Evolutionary conservation across 64 coral and sea anemone genomes (phyloP), one percentile per base, ranked within the genome.

Genomic region (Porites lutea): DNA sequence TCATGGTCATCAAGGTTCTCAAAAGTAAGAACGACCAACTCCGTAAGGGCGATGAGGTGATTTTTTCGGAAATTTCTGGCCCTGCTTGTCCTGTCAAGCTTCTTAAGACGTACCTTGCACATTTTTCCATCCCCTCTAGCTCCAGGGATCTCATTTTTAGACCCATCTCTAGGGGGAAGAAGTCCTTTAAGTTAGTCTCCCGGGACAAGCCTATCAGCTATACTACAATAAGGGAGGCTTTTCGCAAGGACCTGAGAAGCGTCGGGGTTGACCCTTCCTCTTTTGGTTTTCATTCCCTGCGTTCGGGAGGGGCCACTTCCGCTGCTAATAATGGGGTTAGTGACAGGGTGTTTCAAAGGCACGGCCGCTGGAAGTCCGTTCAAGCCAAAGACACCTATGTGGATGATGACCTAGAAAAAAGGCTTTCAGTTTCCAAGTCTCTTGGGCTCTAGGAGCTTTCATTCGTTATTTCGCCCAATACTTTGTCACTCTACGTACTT

Each of bases 21-120:
- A 53, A 59, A 43, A 87, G 68, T 65, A 87, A 87, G 68, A 87
- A 60, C 43, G 83, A 87, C 61, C 80, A 83, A 55, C 80, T 83
- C 59, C 53, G 80, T 62, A 46, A 58, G 50, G 80, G 80, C 22
- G 61, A 64, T 55, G 53, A 65, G 18, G 57, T 83, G 18, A n/a
- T 83, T 83, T 23, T 83, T n/a, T 59, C 80, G 57, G 18, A 62
- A 47, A 57, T 59, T 19, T 59, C 61, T 55, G 11, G 53, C 11
- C 53, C 8, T 37, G 22, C n/a, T n/a, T n/a, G n/a, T n/a, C n/a
- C n/a, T n/a, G n/a, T n/a, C n/a, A n/a, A n/a, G n/a, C n/a, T n/a
- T n/a, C n/a, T n/a, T n/a, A n/a, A n/a, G n/a, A n/a, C n/a, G n/a
- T n/a, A n/a, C n/a, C n/a, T n/a, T n/a, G n/a, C n/a, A n/a, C n/a